Evolutionary conservation across 2,113 vertebrate species (phyloP).

Genomic region (Lampris megalopsis): DNA sequence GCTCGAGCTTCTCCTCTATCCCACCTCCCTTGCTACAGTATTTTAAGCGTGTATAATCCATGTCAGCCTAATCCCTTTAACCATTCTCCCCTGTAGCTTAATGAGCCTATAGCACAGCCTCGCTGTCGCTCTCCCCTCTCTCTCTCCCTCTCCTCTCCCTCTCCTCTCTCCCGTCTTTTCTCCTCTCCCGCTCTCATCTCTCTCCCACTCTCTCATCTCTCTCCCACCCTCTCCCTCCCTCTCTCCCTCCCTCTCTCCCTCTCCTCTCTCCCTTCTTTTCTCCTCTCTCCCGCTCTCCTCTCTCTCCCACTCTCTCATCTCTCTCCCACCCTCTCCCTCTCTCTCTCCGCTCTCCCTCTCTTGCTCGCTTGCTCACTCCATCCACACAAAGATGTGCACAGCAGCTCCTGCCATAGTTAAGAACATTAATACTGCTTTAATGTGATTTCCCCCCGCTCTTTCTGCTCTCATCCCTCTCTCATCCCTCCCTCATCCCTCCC

Average conservation of each 20-base stretch:
- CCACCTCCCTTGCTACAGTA: constrained; percentile 55
- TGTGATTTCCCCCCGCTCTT: constrained; percentile 60
- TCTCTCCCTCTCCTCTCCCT: not conserved
- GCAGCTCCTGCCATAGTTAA: constrained; percentile 51
- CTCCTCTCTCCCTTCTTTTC: not conserved
- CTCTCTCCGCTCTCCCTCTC: too few relatives aligned
- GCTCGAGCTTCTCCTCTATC: not conserved
- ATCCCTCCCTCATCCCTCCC: not conserved
- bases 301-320: not conserved
- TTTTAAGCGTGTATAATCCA: constrained; percentile 77
- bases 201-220: not conserved
- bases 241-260: not conserved
- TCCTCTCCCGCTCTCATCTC: not conserved
- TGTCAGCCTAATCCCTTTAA: constrained; percentile 75
- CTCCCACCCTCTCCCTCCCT: too few relatives aligned
- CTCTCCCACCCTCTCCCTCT: too few relatives aligned
- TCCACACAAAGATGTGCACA: constrained; percentile 17
- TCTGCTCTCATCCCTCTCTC: constrained; percentile 1
- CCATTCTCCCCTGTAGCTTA: constrained; percentile 74
- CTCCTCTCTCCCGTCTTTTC: not conserved
- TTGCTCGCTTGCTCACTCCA: not conserved
- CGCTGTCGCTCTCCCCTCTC: constrained; percentile 12
- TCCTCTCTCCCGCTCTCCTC: not conserved
- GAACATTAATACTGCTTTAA: constrained; percentile 70
- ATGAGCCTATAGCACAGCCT: constrained; percentile 64